Conservation (phyloP, 2,888 invertebrate genomes). For the Tachystola acroxantha region DNA sequence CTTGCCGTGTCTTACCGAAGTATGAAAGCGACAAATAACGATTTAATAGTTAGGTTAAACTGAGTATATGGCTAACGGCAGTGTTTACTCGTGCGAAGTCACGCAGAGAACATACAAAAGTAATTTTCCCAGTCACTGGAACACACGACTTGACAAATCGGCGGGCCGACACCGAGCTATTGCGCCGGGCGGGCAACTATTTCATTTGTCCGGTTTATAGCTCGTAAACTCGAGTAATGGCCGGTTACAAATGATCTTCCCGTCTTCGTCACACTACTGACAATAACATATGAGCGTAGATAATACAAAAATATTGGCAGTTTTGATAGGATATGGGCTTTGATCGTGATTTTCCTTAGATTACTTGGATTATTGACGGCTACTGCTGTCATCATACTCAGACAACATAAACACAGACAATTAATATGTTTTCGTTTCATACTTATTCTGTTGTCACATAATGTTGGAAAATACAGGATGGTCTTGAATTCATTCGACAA, state of each 20-base stretch:
- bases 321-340: background rate
- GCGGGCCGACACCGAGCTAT: slow-evolving; percentile 26
- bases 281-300: slow-evolving; percentile 2
- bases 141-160: slow-evolving; percentile 43
- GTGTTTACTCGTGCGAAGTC: slow-evolving; percentile 2
- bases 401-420: too few relatives aligned
- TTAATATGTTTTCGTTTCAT: too few relatives aligned
- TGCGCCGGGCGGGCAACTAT: slow-evolving; percentile 40
- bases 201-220: slow-evolving; percentile 53
- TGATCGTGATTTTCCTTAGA: too few relatives aligned
- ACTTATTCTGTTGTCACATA: too few relatives aligned
- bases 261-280: slow-evolving; percentile 7
- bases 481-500: too few relatives aligned
- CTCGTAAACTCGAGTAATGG: slow-evolving; percentile 38
- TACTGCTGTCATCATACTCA: too few relatives aligned
- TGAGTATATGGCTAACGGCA: too few relatives aligned
- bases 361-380: too few relatives aligned
- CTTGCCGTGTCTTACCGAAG: too few relatives aligned
- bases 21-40: too few relatives aligned
- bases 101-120: slow-evolving; percentile 34
- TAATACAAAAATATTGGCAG: slow-evolving; percentile 8
- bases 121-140: slow-evolving; percentile 33
- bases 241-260: slow-evolving; percentile 25
- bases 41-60: too few relatives aligned
- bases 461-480: too few relatives aligned